Percentiles rank a stretch among this genome's conserved stretches.
Conservation (phyloP, 2,888 invertebrate species). For the Lomographa bimaculata region DNA sequence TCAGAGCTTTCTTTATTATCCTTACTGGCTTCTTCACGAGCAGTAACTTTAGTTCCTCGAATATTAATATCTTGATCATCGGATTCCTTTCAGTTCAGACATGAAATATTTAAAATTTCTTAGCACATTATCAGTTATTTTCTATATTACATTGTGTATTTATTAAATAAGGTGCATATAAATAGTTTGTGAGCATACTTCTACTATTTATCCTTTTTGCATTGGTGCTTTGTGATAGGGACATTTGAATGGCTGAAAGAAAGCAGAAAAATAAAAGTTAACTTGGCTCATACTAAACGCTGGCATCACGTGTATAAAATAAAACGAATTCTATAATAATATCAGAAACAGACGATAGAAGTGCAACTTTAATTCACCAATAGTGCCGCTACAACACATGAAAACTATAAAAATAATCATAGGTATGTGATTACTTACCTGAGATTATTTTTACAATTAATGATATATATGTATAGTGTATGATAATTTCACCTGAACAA, state of each 20-base stretch:
- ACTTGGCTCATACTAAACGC: too few species aligned
- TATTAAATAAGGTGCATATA: conserved; percentile 11
- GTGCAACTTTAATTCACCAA: too few species aligned
- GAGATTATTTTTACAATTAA: too few species aligned
- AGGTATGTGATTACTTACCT: too few species aligned
- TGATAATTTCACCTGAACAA: too few species aligned
- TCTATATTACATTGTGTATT: conserved; percentile 1
- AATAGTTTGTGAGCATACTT: conserved; percentile 31
- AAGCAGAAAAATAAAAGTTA: conserved; percentile 42
- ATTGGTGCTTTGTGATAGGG: conserved; percentile 55
- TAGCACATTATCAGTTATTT: conserved; percentile 17
- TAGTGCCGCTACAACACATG: too few species aligned
- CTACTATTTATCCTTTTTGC: conserved; percentile 40
- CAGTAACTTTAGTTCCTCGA: conserved; percentile 12
- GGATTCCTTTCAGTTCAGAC: conserved; percentile 72
- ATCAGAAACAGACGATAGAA: too few species aligned
- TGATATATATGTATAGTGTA: too few species aligned
- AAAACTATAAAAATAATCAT: too few species aligned
- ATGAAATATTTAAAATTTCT: conserved; percentile 58
- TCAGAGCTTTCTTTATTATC: conserved; percentile 40
- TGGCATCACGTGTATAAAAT: too few species aligned
- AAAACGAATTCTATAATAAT: too few species aligned
- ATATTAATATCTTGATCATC: conserved; percentile 33
- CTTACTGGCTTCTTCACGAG: conserved; percentile 14
- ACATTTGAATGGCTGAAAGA: conserved; percentile 67